A percentile compares a stretch with the other conserved stretches of the same genome.
phyloP scores from a whole-genome alignment of 2,113 vertebrate genomes.

The Pygoscelis adeliae region DNA sequence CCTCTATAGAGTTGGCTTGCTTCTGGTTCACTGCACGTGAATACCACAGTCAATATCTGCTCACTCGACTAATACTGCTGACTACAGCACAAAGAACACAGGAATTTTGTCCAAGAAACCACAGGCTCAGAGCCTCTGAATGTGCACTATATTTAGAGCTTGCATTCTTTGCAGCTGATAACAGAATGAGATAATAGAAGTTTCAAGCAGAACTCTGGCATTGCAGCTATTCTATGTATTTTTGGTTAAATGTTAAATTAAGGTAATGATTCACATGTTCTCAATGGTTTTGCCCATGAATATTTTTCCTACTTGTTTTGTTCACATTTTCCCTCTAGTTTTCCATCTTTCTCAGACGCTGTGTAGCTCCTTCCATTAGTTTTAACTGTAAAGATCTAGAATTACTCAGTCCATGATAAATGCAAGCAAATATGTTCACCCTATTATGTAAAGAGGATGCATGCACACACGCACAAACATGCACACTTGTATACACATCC shows the following conservation, averaged over 20 bases:
- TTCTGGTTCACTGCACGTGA: conserved; percentile 80
- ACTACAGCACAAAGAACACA: conserved; percentile 79
- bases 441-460: neutral
- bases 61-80: conserved; percentile 74
- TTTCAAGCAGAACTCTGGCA: conserved; percentile 41
- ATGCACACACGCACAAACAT: accelerated
- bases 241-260: neutral
- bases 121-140: conserved; percentile 44
- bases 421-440: neutral
- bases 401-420: neutral
- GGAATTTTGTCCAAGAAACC: conserved; percentile 74
- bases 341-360: neutral
- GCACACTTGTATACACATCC: neutral
- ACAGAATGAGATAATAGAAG: conserved; percentile 46
- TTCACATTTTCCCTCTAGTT: neutral
- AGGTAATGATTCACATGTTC: neutral
- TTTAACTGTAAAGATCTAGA: neutral
- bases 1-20: conserved; percentile 74
- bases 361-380: neutral
- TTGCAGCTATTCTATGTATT: neutral
- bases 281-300: neutral
- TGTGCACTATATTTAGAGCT: conserved; percentile 62
- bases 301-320: neutral
- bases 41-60: conserved; percentile 79
- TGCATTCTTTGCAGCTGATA: conserved; percentile 58